phyloP scores from a whole-genome alignment of 2,113 vertebrate species.

The Saccopteryx bilineata region DNA sequence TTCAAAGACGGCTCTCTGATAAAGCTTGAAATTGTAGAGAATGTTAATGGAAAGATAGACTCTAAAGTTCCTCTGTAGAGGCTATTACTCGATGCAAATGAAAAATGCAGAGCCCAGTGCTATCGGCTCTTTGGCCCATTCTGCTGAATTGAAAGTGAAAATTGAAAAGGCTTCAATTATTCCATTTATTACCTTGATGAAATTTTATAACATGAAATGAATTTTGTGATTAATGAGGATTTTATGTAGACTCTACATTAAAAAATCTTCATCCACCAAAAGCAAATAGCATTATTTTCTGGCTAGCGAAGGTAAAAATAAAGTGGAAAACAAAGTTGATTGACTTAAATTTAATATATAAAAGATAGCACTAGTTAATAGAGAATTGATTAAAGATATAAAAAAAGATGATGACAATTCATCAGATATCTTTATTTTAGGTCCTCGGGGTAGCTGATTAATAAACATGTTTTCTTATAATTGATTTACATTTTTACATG shows the following conservation, averaged over 20 bases:
- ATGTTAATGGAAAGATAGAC: conserved; percentile 53
- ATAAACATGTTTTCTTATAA: conserved; percentile 68
- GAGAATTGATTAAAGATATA: conserved; percentile 82
- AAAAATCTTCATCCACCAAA: conserved; percentile 65
- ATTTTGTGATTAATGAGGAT: conserved; percentile 81
- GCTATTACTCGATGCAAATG: conserved; percentile 62
- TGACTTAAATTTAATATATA: conserved; percentile 81
- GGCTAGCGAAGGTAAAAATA: conserved; percentile 74
- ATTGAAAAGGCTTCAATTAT: conserved; percentile 80
- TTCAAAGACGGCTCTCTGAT: not conserved
- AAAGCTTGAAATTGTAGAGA: conserved; percentile 47
- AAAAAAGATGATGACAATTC: conserved; percentile 73
- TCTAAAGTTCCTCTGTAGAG: conserved; percentile 22
- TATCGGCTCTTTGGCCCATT: conserved; percentile 72
- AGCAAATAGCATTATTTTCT: conserved; percentile 75
- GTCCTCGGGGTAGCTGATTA: conserved; percentile 45
- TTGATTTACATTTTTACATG: conserved; percentile 58
- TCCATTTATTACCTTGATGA: conserved; percentile 79
- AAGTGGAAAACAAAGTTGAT: conserved; percentile 80
- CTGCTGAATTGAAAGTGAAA: conserved; percentile 74
- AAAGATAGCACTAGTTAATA: conserved; percentile 81
- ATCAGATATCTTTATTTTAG: conserved; percentile 73
- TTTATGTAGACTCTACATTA: conserved; percentile 69
- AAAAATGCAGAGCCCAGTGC: conserved; percentile 53
- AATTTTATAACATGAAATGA: conserved; percentile 79